Base-by-base conservation (phyloP, 2,888 invertebrate genomes). In the Orgyia antiqua region DNA sequence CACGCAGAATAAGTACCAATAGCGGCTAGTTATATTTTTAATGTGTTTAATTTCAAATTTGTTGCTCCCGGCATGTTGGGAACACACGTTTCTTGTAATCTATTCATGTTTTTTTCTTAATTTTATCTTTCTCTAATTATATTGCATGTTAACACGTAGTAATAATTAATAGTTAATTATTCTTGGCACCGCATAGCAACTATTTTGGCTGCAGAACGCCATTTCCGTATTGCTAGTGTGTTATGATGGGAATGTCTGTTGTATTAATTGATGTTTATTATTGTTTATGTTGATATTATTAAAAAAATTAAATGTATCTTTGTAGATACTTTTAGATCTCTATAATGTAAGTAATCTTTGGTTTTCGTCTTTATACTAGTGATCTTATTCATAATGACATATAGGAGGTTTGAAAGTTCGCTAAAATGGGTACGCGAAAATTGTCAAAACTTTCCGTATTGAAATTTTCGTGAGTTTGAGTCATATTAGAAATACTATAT, bases 1-100 rank as follows among this genome's bases (percentile, higher is more conserved):
- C n/a, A n/a, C n/a, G n/a, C n/a, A n/a, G n/a, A n/a, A 15, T 15
- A 15, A 4, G 4, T 15, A 15, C 15, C 15, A 31, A 51, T 53
- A 58, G 54, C 43, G 39, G 39, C 47, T 45, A 44, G 52, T 45
- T 49, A 51, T 33, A 32, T 39, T 24, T 33, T 51, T 50, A 42
- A 53, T 54, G 38, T 41, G 31, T 39, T 47, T 42, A 33, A 43
- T 51, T 45, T 42, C 46, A 45, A 45, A 51, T 36, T 39, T 30
- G 34, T 36, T 39, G 40, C 39, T 31, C 21, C 29, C 29, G 17
- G 25, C 28, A 30, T 26, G 36, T 39, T 38, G 35, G 36, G 25
- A 36, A 36, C 42, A 37, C 31, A 21, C 23, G 10, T 24, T 28
- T 19, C 29, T 42, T 31, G 27, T 24, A 44, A 44, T 27, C 15